Evolutionary conservation across 1,140 invertebrate genomes (phyloP), one percentile per base, ranked within the genome.

Genomic region (Triops longicaudatus): DNA sequence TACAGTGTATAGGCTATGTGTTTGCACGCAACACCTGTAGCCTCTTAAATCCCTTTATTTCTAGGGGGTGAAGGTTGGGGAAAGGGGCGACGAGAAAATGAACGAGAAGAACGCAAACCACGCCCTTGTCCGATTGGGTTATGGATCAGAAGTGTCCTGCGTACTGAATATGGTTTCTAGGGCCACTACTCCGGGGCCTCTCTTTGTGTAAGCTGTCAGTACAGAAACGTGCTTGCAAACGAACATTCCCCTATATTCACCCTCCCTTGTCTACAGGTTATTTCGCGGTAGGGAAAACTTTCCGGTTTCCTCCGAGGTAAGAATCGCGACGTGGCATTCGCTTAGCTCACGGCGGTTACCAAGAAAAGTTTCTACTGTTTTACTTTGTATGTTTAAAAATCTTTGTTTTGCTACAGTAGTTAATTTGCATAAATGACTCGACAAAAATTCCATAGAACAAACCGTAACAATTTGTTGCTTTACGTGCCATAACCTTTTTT

Each of bases 21-120:
- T 63, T 63, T 63, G 17, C 50, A 63, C n/a, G 50, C 50, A 63
- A 63, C 50, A 63, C 50, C 50, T 63, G 50, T 63, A 63, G 50
- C 9, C 44, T 63, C 22, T 12, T 5, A 9, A 63, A 14, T 14
- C 14, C 31, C 31, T 37, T 63, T 6, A 6, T 63, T 63, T 63
- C 22, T 22, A 22, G 50, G 50, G 50, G 50, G 50, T 63, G 31
- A 37, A 37, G 2, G 31, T 37, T 37, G 31, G 14, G 50, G 50
- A 14, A 63, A 22, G 44, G 50, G 14, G 50, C 10, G 17, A n/a
- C 6, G 50, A 22, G 22, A 63, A 63, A 63, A 63, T n/a, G n/a
- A 6, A 22, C 14, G 50, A 5, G 17, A 63, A 63, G 14, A 63
- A 22, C 4, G 22, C 1, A 63, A 17, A 22, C 50, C 50, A 17